These are phyloP conservation scores for Lacerta viridis DNA, from an alignment of 2,797 vertebrate genomes.

Conservation along the genomic window DNA sequence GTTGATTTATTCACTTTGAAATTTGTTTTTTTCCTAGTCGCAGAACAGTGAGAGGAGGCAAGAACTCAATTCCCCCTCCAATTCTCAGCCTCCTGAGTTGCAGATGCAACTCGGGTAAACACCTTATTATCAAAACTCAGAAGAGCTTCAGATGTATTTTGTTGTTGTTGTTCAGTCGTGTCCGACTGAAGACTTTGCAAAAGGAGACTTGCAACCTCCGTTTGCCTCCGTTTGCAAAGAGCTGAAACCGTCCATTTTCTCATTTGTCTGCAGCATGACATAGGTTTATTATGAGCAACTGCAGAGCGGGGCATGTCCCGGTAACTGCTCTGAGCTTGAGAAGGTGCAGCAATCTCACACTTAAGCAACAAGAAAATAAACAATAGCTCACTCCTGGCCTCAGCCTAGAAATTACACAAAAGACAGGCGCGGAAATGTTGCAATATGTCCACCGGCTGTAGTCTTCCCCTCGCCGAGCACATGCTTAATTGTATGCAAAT, in stretches of 20 bases:
- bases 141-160: background rate
- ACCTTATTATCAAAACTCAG: background rate
- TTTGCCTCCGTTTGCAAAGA: background rate
- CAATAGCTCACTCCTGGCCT: no score
- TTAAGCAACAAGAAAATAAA: background rate
- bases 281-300: background rate
- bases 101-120: no score
- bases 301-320: accelerated
- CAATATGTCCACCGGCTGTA: slow-evolving; percentile 14
- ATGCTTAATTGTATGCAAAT: slow-evolving; percentile 47
- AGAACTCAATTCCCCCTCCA: background rate
- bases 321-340: background rate
- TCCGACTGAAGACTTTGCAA: background rate
- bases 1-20: background rate
- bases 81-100: background rate
- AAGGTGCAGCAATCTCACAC: background rate
- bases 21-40: background rate
- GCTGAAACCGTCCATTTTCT: background rate
- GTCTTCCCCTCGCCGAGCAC: background rate
- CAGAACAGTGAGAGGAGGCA: background rate
- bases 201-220: background rate
- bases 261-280: background rate
- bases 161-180: no score
- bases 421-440: background rate
- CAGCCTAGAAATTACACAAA: slow-evolving; percentile 6